phyloP scores from a whole-genome alignment of 2,113 vertebrate species.

The Fregetta grallaria region DNA sequence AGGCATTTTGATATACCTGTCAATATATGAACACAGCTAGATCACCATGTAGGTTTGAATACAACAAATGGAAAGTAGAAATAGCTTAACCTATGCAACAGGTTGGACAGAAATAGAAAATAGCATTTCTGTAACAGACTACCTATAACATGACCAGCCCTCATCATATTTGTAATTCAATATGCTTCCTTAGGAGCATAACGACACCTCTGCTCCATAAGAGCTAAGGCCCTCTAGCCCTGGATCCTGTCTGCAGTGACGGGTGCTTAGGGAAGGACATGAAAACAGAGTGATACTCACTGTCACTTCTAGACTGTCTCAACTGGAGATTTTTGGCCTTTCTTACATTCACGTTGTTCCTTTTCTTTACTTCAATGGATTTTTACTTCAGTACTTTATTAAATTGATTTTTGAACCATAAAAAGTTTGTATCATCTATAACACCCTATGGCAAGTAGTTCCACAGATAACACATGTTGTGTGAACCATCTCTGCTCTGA shows the following conservation, averaged over 20 bases:
- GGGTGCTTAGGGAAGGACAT: not conserved
- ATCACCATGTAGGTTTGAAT: not conserved
- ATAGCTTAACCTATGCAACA: not conserved
- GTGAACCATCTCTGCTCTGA: not conserved
- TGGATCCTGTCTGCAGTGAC: not conserved
- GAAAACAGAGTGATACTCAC: not conserved
- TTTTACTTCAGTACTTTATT: not conserved
- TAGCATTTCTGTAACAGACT: not conserved
- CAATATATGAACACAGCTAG: not conserved
- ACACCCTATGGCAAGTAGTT: not conserved
- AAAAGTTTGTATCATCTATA: not conserved
- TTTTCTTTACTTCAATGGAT: not conserved
- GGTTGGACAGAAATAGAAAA: not conserved
- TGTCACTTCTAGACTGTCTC: not conserved
- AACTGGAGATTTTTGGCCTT: not conserved
- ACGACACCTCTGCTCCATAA: not conserved
- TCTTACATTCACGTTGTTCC: not conserved
- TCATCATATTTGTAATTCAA: not conserved
- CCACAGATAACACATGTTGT: not conserved
- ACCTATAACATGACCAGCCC: not conserved
- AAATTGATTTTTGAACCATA: not conserved
- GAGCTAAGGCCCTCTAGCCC: not conserved
- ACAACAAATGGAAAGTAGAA: not conserved
- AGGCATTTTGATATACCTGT: not conserved
- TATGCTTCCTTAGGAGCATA: not conserved